Percentiles rank a stretch among this genome's conserved stretches.
Evolutionary conservation across 1,140 invertebrate genomes (phyloP).

Genomic region (Drosophila micromelanica): DNA sequence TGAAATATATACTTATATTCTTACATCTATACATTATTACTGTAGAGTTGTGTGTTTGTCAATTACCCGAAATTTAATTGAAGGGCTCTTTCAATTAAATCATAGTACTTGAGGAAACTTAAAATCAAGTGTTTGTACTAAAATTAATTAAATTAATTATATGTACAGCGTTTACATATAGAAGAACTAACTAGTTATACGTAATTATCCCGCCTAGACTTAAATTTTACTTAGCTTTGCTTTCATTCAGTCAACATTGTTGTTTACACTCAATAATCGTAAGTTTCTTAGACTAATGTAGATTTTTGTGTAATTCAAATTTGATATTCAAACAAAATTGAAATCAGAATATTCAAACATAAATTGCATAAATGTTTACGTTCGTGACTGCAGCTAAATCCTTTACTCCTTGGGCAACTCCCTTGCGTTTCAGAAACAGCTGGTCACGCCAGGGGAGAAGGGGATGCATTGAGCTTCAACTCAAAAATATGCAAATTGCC

Average conservation of each 20-base stretch:
- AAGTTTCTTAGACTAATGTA: conserved; percentile 20
- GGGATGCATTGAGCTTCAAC: conserved; percentile 7
- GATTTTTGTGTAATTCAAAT: too few species aligned
- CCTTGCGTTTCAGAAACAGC: conserved; percentile 35
- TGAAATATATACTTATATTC: neutral
- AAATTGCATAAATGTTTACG: conserved; percentile 14
- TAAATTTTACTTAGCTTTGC: conserved; percentile 71
- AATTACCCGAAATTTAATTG: conserved; percentile 76
- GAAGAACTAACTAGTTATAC: neutral
- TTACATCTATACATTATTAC: conserved; percentile 9
- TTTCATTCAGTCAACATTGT: conserved; percentile 69
- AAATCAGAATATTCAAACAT: conserved; percentile 36
- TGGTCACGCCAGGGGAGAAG: conserved; percentile 17
- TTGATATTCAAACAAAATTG: neutral
- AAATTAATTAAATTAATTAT: neutral
- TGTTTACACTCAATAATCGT: conserved; percentile 32
- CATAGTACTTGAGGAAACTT: conserved; percentile 56
- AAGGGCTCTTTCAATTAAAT: conserved; percentile 79
- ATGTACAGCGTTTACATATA: neutral
- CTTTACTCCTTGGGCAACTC: conserved; percentile 18
- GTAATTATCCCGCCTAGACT: conserved; percentile 37
- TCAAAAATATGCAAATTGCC: conserved; percentile 29
- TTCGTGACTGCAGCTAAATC: conserved; percentile 12
- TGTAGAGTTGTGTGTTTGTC: conserved; percentile 52
- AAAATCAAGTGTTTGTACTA: conserved; percentile 13